phyloP scores from a whole-genome alignment of 1,140 invertebrate genomes.

The Coenobita brevimanus region DNA sequence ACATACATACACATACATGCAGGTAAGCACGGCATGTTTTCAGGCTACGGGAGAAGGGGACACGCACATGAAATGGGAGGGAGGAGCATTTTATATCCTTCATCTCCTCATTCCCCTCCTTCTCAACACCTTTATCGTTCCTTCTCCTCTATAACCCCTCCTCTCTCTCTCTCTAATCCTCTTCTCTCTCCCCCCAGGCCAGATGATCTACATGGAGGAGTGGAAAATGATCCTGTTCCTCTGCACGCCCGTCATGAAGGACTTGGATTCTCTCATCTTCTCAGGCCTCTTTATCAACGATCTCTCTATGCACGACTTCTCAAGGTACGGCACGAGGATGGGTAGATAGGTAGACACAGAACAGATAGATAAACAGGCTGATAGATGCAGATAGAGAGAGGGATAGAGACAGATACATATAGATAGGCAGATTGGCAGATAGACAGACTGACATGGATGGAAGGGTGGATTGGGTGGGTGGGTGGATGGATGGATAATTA shows the following conservation, averaged over 20 bases:
- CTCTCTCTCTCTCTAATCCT: not conserved
- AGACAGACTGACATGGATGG: too few species aligned
- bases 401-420: too few species aligned
- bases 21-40: too few species aligned
- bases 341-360: too few species aligned
- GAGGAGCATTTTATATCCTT: not conserved
- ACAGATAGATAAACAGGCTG: too few species aligned
- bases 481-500: not conserved
- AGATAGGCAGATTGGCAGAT: too few species aligned
- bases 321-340: constrained; percentile 79
- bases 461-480: constrained; percentile 7
- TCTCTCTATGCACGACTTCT: constrained; percentile 98
- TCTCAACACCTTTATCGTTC: not conserved
- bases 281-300: constrained; percentile 97
- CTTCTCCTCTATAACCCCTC: not conserved
- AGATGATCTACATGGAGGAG: constrained; percentile 98
- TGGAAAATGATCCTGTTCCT: constrained; percentile 98
- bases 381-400: too few species aligned
- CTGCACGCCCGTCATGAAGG: constrained; percentile 95
- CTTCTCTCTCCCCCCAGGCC: constrained; percentile 78
- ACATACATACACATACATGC: too few species aligned
- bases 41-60: too few species aligned
- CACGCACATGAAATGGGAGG: too few species aligned
- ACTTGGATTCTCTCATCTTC: constrained; percentile 89
- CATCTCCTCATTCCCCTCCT: not conserved